These are phyloP conservation scores for Meandrusa payeni DNA, from an alignment of 2,888 invertebrate genomes.

Conservation along the genomic window DNA sequence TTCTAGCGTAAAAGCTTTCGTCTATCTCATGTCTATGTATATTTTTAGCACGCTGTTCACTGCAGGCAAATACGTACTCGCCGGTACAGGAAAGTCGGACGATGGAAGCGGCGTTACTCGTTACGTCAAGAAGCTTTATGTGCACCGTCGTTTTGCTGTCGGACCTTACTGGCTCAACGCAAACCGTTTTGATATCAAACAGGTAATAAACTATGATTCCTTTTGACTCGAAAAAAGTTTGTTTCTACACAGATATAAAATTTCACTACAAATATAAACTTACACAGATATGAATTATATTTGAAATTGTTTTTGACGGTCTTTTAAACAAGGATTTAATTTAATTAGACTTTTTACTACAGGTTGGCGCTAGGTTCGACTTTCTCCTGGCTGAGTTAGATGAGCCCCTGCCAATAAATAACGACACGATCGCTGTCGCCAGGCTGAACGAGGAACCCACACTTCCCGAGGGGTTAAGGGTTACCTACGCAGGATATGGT, in stretches of 20 bases:
- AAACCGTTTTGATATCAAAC: conserved; percentile 36
- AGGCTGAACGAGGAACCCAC: conserved; percentile 42
- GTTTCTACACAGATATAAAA: no score
- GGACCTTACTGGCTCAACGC: conserved; percentile 72
- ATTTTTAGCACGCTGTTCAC: conserved; percentile 52
- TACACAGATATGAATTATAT: no score
- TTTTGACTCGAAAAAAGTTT: no score
- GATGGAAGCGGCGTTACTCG: conserved; percentile 45
- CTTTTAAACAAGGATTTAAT: no score
- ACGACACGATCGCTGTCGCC: conserved; percentile 50
- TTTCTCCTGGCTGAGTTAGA: conserved; percentile 61
- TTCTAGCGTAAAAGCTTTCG: no score
- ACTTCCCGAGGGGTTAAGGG: conserved; percentile 39
- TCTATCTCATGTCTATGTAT: no score
- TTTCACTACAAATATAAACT: no score
- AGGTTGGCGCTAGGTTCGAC: conserved; percentile 70
- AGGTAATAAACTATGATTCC: no score
- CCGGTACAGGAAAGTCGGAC: conserved; percentile 61
- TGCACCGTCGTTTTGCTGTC: conserved; percentile 66
- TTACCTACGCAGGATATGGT: conserved; percentile 63
- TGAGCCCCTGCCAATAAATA: conserved; percentile 57
- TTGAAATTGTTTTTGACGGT: no score
- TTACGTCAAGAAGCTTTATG: conserved; percentile 52
- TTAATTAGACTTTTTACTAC: no score
- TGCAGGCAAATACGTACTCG: conserved; percentile 46